Base-by-base conservation (phyloP, 30 jellyfish, hydroid and myxozoan genomes). In the Aurelia sp. region DNA sequence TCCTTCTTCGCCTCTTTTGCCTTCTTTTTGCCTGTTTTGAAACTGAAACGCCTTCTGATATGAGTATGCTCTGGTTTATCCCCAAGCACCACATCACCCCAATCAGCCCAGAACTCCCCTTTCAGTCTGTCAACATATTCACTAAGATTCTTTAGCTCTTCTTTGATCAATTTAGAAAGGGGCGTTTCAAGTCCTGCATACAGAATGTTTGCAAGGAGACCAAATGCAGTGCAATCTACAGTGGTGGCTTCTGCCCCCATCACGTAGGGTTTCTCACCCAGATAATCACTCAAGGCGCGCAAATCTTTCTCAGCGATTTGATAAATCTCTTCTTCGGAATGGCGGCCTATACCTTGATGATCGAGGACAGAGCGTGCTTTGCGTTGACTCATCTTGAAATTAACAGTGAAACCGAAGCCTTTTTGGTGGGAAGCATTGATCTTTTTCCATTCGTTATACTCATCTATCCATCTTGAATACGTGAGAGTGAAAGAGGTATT, bases 271-370 rank as follows among this genome's bases (percentile, higher is more conserved):
- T 93, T 93, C 40, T 88, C 97, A 18, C 97, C 98, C 63, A 93
- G 96, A 57, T 89, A 75, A 41, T 76, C 94, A 47, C 97, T 87
- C 41, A 93, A 75, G 30, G 98, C 98, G 41, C 90, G 87, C 18
- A 93, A 67, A 84, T 93, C 98, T 44, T 83, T 74, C 57, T 88
- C 97, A 13, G 97, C 98, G 64, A 93, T 90, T 31, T 73, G 72
- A 71, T 86, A 86, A 66, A 93, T 89, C 88, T 93, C 98, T 11
- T 93, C 98, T 67, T 79, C 75, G 81, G 97, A 47, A 78, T 93
- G 98, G n/a, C 96, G 90, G 82, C 97, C 98, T 66, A 83, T 82
- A 30, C 98, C 98, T 57, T 93, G 98, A 23, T 80, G 92, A 30
- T 93, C 98, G 31, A 93, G 86, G 57, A 71, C 57, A 11, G 93